Conservation (phyloP, 2,113 vertebrate genomes). For the Nesoenas mayeri region DNA sequence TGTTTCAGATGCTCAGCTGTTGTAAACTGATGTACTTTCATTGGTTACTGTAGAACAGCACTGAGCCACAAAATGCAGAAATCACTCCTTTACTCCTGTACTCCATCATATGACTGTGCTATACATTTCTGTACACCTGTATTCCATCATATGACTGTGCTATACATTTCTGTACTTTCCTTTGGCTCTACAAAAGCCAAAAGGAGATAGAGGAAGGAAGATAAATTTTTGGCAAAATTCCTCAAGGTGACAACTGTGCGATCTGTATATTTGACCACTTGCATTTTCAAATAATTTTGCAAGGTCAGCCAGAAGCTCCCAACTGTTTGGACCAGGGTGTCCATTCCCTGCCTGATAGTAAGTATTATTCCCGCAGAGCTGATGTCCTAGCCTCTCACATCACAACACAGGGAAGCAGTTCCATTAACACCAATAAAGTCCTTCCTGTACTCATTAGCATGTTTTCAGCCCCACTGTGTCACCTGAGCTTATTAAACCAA, state of each 20-base stretch:
- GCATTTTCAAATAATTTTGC: neutral
- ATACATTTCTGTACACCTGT: neutral
- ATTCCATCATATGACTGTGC: neutral
- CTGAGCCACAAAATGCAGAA: neutral
- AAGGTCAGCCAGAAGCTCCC: neutral
- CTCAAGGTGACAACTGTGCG: neutral
- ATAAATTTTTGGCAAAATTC: neutral
- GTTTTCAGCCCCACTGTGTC: neutral
- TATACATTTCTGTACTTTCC: neutral
- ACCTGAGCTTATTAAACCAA: neutral
- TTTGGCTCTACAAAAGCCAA: neutral
- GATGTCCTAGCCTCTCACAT: rapidly evolving
- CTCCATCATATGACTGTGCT: neutral
- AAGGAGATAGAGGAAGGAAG: neutral
- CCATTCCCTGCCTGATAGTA: neutral
- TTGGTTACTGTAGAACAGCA: neutral
- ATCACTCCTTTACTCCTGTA: neutral
- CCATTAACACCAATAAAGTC: neutral
- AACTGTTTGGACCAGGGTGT: too few species aligned
- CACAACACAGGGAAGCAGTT: neutral
- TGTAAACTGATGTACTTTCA: neutral
- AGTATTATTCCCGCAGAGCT: neutral
- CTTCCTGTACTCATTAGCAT: neutral
- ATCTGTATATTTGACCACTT: neutral
- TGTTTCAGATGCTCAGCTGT: neutral